Base-by-base conservation (phyloP, 2,113 vertebrate species). In the Calonectris borealis region DNA sequence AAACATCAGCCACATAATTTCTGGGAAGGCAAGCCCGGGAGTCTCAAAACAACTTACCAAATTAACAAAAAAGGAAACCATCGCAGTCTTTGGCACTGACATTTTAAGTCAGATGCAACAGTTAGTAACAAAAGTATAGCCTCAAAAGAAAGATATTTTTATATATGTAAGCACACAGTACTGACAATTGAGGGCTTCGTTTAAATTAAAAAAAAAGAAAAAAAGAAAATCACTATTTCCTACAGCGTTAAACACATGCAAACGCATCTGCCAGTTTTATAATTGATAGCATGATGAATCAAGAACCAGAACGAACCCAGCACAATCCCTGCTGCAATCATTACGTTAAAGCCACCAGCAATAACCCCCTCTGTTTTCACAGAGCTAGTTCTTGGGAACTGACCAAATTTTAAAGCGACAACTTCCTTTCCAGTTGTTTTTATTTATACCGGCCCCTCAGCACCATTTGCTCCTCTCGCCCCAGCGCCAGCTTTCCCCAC, bases 201-300 rank as follows among this genome's bases (percentile, higher is more conserved):
- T 2, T 17, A 71, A 76, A n/a, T 16, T 9, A 55, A n/a, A 31
- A 11, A 6, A 24, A 60, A 70, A 48, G 4, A 36, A 36, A 48
- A 54, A 31, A 32, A 14, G 2, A 15, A 49, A 83, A 92, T 70
- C 58, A 5, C 68, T 70, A 36, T 92, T 95, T 94, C 70, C 90
- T 90, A 93, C 70, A 92, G 97, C 92, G 57, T 91, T 95, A 97
- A 95, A 79, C 79, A 85, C 61, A 96, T 1, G 40, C 68, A 86
- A 92, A 96, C 70, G 68, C 95, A 96, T 93, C 97, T 94, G 88
- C 81, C 93, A 65, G 88, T 68, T 96, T 95, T 82, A 83, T 48
- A 96, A 81, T 0, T 51, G 95, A 82, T 2, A 49, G 2, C 58
- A 5, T 25, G 31, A n/a, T 1, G 29, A 54, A 66, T 9, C 68